Percentiles rank a stretch among this genome's conserved stretches.
phyloP scores from a whole-genome alignment of 2,888 invertebrate species.

The Cerceris ruficornis region DNA sequence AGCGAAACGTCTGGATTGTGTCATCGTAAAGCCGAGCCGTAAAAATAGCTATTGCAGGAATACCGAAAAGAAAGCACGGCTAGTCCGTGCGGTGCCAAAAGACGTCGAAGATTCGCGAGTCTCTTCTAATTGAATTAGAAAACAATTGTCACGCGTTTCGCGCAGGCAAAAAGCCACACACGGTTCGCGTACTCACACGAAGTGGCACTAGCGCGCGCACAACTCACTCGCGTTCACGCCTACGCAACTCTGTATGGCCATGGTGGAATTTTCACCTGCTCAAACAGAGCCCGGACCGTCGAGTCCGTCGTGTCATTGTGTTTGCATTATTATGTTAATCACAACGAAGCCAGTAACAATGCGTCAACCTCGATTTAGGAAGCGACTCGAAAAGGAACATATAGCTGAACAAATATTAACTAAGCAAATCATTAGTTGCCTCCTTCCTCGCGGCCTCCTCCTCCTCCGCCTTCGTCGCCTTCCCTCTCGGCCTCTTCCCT shows the following conservation, averaged over 20 bases:
- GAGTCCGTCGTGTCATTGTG: constrained; percentile 76
- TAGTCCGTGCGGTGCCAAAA: constrained; percentile 28
- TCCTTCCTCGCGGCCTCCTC: constrained; percentile 43
- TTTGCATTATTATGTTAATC: constrained; percentile 82
- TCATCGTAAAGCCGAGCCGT: constrained; percentile 8
- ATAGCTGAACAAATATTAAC: constrained; percentile 79
- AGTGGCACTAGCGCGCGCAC: constrained; percentile 18
- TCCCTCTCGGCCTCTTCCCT: constrained; percentile 23
- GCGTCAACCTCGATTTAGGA: constrained; percentile 81
- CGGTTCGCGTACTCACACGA: constrained; percentile 33
- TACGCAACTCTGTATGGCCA: constrained; percentile 65
- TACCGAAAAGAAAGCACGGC: constrained; percentile 33
- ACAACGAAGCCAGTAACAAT: constrained; percentile 77
- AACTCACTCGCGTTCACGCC: constrained; percentile 52
- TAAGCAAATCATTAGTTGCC: constrained; percentile 80
- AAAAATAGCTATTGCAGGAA: constrained; percentile 25
- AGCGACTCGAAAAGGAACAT: constrained; percentile 77
- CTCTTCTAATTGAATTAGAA: constrained; percentile 78
- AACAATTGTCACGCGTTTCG: constrained; percentile 71
- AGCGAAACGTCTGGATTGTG: background rate
- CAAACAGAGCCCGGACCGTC: constrained; percentile 74
- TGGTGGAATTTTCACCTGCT: constrained; percentile 79
- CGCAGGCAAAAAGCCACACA: constrained; percentile 14
- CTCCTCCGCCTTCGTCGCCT: constrained; percentile 4
- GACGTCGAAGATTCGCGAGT: constrained; percentile 70